phyloP scores from a whole-genome alignment of 2,888 invertebrate genomes.

The Oscheius sp. region DNA sequence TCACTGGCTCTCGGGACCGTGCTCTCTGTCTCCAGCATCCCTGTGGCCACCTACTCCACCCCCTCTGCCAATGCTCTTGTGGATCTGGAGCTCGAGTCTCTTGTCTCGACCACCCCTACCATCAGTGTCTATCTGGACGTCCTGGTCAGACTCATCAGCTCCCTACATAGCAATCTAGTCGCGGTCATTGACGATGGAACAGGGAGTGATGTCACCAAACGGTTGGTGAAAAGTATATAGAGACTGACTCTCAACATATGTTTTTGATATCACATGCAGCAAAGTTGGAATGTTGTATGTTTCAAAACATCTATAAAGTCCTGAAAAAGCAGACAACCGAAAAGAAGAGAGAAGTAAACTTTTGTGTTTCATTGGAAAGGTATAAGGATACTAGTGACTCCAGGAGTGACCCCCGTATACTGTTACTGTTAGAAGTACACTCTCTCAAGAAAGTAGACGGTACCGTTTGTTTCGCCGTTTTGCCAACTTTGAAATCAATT shows the following conservation, averaged over 20 bases:
- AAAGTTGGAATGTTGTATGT: no score
- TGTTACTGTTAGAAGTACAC: no score
- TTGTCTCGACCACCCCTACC: slow-evolving; percentile 65
- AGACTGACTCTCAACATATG: neutral
- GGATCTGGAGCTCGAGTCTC: slow-evolving; percentile 56
- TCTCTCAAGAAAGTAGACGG: no score
- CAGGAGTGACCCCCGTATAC: no score
- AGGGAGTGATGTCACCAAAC: slow-evolving; percentile 47
- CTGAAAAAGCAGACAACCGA: no score
- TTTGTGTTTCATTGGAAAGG: no score
- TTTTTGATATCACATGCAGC: neutral
- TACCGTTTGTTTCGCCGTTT: no score
- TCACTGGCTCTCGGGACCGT: slow-evolving; percentile 63
- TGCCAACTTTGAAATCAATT: no score
- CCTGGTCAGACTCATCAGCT: slow-evolving; percentile 56
- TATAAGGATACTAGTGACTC: no score
- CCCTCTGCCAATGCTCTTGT: slow-evolving; percentile 59
- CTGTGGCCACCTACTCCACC: slow-evolving; percentile 67
- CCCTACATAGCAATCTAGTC: slow-evolving; percentile 63
- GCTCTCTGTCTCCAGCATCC: slow-evolving; percentile 61
- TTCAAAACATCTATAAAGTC: no score
- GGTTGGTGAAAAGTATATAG: slow-evolving; percentile 21
- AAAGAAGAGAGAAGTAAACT: no score
- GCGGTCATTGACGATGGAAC: slow-evolving; percentile 64
- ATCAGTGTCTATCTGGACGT: slow-evolving; percentile 64